Percentiles rank a stretch among this genome's conserved stretches.
These are phyloP conservation scores for Habropoda laboriosa DNA, from an alignment of 1,140 invertebrate genomes.

Conservation along the genomic window DNA sequence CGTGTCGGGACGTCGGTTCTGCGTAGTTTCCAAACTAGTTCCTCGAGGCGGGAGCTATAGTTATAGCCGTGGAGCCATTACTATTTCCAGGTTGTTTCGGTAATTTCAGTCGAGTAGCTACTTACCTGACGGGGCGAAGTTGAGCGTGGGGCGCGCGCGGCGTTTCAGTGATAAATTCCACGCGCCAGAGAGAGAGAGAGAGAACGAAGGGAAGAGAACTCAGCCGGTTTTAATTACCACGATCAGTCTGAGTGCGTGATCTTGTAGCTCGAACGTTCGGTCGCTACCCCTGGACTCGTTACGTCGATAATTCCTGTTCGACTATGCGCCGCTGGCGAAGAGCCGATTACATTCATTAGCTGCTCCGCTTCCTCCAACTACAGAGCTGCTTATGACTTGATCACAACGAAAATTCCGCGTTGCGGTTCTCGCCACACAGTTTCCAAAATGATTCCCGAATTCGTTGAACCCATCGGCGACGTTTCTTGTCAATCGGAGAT, in stretches of 20 bases:
- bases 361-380: background rate
- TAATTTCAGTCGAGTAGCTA: conserved; percentile 53
- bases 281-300: conserved; percentile 27
- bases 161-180: conserved; percentile 54
- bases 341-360: conserved; percentile 41
- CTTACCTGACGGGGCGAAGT: conserved; percentile 40
- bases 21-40: conserved; percentile 61
- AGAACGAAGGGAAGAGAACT: background rate
- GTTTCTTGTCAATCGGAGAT: background rate
- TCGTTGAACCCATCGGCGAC: background rate
- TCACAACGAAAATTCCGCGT: background rate
- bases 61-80: conserved; percentile 36
- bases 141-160: conserved; percentile 11
- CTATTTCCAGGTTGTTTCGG: conserved; percentile 56
- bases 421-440: too few species aligned
- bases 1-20: conserved; percentile 14
- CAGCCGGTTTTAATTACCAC: conserved; percentile 56
- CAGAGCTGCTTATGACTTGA: background rate
- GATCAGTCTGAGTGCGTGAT: conserved; percentile 56
- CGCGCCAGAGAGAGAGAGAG: background rate
- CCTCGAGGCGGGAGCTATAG: conserved; percentile 25
- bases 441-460: too few species aligned
- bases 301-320: conserved; percentile 47
- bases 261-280: conserved; percentile 17
- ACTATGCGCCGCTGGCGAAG: background rate